Conservation (phyloP, 2,797 vertebrate species). For the Sternarchorhynchus goeldii region DNA sequence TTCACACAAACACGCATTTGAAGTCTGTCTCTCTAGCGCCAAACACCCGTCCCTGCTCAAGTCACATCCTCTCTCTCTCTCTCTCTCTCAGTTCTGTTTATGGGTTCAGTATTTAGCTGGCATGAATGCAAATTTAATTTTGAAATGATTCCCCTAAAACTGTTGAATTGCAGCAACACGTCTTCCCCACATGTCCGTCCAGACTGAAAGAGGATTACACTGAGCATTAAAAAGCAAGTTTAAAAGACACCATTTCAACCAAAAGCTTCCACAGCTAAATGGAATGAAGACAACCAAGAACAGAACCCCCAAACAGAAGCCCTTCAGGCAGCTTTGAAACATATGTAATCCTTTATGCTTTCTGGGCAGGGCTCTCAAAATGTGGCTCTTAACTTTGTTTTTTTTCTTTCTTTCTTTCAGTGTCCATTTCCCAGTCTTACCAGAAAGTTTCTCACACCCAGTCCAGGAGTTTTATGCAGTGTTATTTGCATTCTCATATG, state of each 20-base stretch:
- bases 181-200: constrained; percentile 1
- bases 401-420: not conserved
- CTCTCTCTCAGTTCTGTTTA: constrained; percentile 10
- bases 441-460: not conserved
- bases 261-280: not conserved
- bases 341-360: not conserved
- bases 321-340: not conserved
- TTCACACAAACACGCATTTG: too few relatives aligned
- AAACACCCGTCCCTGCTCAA: not conserved
- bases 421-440: not conserved
- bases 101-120: not conserved
- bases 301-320: not conserved
- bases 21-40: not conserved
- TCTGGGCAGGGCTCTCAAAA: not conserved
- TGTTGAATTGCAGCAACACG: not conserved
- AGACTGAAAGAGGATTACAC: not conserved
- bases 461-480: not conserved
- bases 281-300: not conserved
- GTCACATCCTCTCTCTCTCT: constrained; percentile 1
- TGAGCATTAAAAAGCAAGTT: not conserved
- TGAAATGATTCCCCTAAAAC: not conserved
- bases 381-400: not conserved
- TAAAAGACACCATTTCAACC: not conserved
- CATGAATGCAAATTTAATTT: constrained; percentile 27
- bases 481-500: not conserved